Evolutionary conservation across 2,888 invertebrate species (phyloP), one percentile per base, ranked within the genome.

Genomic region (Gibbula magus): DNA sequence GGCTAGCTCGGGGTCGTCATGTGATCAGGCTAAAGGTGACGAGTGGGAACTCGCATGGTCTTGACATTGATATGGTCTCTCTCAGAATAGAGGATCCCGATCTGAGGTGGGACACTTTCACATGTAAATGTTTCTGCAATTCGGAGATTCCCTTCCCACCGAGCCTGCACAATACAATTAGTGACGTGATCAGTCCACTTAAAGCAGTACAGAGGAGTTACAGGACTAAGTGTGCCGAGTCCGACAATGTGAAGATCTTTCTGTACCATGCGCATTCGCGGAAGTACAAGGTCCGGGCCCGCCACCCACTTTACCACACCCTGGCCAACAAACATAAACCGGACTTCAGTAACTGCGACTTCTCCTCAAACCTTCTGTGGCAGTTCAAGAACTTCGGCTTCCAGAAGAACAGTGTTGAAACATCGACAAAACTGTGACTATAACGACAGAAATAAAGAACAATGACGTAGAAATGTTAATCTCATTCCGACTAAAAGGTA

Each of bases 231-330:
- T 87, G 87, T 73, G 80, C 86, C 10, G 87, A 87, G 66, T 81
- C 80, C 25, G 86, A 86, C 70, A 87, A 86, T 86, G 20, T 70
- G 25, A 82, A 85, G 66, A 78, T 88, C 0, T 83, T 84, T 10
- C 56, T 87, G 13, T 84, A 82, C 61, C 86, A 88, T 67, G 80
- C 81, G 1, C 79, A 74, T 10, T 77, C 84, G 1, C 78, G 61
- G 51, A 67, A 77, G 7, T 85, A 86, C 74, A 82, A 79, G 22
- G 82, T 88, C 13, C 83, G 81, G 22, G 85, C 86, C 0, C 83
- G 80, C 39, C 74, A 82, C 32, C 88, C 88, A 0, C 75, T 81
- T 29, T 88, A 87, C 79, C 61, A 80, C 8, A 83, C 86, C 5
- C 83, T 85, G 80, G 75, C 85, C 20, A 86, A 86, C 75, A 74